Conservation (phyloP, 2,113 vertebrate species). For the Dendropsophus ebraccatus region DNA sequence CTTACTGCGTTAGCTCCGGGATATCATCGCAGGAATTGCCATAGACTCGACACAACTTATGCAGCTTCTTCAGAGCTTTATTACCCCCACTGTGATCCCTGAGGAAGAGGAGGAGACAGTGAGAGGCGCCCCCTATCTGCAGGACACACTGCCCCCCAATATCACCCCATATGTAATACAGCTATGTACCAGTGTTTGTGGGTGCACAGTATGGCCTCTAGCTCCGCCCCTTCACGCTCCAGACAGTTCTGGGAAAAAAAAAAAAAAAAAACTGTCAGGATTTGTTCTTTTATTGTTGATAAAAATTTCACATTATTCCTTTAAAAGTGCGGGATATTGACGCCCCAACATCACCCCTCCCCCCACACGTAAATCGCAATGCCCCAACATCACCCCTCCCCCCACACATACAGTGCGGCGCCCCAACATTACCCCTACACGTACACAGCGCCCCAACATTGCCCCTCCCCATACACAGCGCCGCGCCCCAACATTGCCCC, state of each 20-base stretch:
- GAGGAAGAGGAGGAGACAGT: neutral
- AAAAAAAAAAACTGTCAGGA: neutral
- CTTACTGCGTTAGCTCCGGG: slow-evolving; percentile 93
- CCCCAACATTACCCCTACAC: no score
- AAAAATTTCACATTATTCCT: no score
- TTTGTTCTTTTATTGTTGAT: neutral
- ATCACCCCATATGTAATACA: no score
- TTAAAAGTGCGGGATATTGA: no score
- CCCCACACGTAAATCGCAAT: no score
- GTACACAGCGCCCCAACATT: no score
- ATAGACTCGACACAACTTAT: slow-evolving; percentile 86
- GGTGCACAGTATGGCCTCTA: slow-evolving; percentile 94
- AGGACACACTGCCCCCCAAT: no score
- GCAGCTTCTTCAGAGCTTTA: slow-evolving; percentile 75
- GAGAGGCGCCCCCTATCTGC: neutral
- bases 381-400: no score
- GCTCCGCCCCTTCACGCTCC: slow-evolving; percentile 82
- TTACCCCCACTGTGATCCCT: slow-evolving; percentile 99
- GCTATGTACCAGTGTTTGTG: slow-evolving; percentile 99
- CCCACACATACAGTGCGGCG: no score
- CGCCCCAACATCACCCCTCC: no score
- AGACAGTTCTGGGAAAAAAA: slow-evolving; percentile 77
- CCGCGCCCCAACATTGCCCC: no score
- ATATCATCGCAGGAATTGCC: slow-evolving; percentile 89
- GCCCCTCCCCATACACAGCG: no score